phyloP scores from a whole-genome alignment of 2,888 invertebrate species.

The Spodoptera picta region DNA sequence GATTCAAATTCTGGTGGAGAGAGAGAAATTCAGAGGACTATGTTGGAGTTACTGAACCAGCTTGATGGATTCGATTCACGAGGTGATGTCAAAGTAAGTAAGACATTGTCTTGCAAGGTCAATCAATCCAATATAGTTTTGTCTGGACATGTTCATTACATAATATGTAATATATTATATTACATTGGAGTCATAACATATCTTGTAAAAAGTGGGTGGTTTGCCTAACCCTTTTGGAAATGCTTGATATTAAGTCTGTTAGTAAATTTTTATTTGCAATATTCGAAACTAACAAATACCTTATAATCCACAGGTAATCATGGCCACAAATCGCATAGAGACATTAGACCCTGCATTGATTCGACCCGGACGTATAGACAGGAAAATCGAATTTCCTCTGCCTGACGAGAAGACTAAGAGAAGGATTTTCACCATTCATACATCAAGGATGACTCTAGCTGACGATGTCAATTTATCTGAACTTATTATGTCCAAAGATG shows the following conservation, averaged over 20 bases:
- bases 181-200: no score
- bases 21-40: constrained; percentile 99
- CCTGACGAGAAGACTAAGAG: constrained; percentile 99
- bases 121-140: no score
- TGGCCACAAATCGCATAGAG: constrained; percentile 99
- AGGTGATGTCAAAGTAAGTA: constrained; percentile 96
- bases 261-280: neutral
- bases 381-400: constrained; percentile 99
- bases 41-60: constrained; percentile 99
- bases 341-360: constrained; percentile 99
- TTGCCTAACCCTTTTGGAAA: no score
- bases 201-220: no score
- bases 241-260: neutral
- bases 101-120: neutral
- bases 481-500: constrained; percentile 99
- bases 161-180: no score
- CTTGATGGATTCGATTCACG: constrained; percentile 99
- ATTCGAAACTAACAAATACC: neutral
- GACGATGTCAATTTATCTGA: constrained; percentile 99
- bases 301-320: constrained; percentile 91
- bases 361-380: constrained; percentile 99
- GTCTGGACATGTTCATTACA: no score
- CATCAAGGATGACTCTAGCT: constrained; percentile 99
- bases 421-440: constrained; percentile 99
- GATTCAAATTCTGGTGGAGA: constrained; percentile 99